A percentile compares a stretch with the other conserved stretches of the same genome.
These are phyloP conservation scores for Sebastes hubbsi DNA, from an alignment of 2,797 vertebrate genomes.

Conservation along the genomic window DNA sequence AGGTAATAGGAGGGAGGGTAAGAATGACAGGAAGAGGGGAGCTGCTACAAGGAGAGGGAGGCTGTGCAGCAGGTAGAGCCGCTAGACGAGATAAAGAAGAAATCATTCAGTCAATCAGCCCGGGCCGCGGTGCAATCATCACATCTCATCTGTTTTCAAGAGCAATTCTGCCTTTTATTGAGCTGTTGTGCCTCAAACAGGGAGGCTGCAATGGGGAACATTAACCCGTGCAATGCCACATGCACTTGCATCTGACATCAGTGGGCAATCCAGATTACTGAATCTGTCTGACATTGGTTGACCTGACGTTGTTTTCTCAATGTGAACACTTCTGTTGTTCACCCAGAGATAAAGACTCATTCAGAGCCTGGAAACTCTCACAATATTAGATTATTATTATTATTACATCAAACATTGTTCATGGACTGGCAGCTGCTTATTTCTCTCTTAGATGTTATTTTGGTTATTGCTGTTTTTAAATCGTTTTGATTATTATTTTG, in stretches of 20 bases:
- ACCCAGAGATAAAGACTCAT: neutral
- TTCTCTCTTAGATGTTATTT: neutral
- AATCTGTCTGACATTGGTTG: neutral
- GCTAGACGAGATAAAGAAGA: slow-evolving; percentile 80
- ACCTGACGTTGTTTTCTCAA: neutral
- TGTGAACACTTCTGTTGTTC: neutral
- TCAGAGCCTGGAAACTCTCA: neutral
- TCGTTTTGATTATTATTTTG: neutral
- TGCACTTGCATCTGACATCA: neutral
- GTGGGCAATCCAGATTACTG: neutral
- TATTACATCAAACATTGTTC: too few species aligned
- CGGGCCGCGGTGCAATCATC: slow-evolving; percentile 78
- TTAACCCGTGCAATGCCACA: slow-evolving; percentile 62
- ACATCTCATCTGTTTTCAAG: slow-evolving; percentile 85
- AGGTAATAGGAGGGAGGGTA: slow-evolving; percentile 46
- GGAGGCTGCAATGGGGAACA: slow-evolving; percentile 49
- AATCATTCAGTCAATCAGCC: slow-evolving; percentile 85
- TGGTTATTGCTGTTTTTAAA: neutral
- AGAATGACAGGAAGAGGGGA: slow-evolving; percentile 56
- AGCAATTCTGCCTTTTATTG: slow-evolving; percentile 83
- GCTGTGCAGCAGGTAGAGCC: slow-evolving; percentile 66
- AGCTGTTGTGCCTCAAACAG: slow-evolving; percentile 81
- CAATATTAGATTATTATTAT: too few species aligned
- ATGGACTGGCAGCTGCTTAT: neutral
- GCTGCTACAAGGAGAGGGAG: slow-evolving; percentile 32